A percentile compares a stretch with the other conserved stretches of the same genome.
Evolutionary conservation across 1,140 invertebrate species (phyloP).

Genomic region (Planococcus citri): DNA sequence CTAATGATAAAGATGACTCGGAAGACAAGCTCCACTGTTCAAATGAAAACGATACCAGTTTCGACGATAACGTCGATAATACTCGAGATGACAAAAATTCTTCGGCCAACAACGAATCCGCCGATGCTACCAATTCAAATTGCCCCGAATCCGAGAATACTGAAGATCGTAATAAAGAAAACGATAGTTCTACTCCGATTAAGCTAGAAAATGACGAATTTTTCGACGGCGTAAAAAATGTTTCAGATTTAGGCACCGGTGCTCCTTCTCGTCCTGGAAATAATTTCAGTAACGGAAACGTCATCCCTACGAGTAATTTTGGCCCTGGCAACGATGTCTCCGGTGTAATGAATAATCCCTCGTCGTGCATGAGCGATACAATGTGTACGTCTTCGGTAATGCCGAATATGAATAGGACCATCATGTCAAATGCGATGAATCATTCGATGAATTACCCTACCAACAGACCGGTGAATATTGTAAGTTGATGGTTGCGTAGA

Average conservation of each 20-base stretch:
- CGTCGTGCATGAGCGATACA: background rate
- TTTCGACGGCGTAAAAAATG: background rate
- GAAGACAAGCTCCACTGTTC: background rate
- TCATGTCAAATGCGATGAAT: constrained; percentile 34
- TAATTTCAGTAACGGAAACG: background rate
- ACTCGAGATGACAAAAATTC: background rate
- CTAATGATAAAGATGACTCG: background rate
- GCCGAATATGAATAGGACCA: constrained; percentile 28
- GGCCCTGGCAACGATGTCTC: background rate
- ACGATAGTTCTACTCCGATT: background rate
- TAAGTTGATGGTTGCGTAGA: too few species aligned
- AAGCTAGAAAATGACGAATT: background rate
- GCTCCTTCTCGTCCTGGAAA: background rate
- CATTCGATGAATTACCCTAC: constrained; percentile 30
- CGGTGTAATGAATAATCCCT: background rate
- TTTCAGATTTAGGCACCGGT: background rate
- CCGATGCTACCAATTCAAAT: background rate
- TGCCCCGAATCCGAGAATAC: background rate
- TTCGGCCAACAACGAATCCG: background rate
- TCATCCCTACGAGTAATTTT: background rate
- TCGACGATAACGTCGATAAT: background rate
- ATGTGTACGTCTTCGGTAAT: background rate
- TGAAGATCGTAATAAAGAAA: background rate
- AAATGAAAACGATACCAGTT: background rate
- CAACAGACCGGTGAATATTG: constrained; percentile 69